phyloP scores from a whole-genome alignment of 2,888 invertebrate genomes.

The Loripinus fragilis region DNA sequence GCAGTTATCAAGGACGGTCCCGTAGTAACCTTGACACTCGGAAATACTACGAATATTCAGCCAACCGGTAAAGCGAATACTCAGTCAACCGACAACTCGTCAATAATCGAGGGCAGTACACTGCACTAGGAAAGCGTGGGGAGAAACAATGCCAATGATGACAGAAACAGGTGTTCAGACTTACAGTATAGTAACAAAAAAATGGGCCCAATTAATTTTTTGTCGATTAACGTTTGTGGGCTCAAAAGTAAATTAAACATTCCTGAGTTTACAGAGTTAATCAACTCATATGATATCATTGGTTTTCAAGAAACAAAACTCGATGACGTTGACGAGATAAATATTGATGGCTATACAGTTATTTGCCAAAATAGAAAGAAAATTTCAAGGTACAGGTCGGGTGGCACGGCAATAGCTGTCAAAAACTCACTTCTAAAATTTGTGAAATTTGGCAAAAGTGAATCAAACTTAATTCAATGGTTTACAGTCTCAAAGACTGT shows the following conservation, averaged over 20 bases:
- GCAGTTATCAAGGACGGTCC: no score
- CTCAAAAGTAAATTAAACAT: background rate
- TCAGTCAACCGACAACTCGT: no score
- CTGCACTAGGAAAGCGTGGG: constrained; percentile 11
- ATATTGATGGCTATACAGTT: background rate
- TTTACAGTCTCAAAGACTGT: background rate
- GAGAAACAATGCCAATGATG: background rate
- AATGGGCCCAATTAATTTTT: background rate
- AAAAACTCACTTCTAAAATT: background rate
- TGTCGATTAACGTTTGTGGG: constrained; percentile 2
- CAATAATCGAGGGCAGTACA: background rate
- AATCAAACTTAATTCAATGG: background rate
- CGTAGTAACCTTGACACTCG: no score
- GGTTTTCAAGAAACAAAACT: constrained; percentile 1
- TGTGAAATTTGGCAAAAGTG: no score
- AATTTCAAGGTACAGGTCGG: background rate
- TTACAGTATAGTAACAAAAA: no score
- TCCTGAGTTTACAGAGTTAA: background rate
- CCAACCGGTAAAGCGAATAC: no score
- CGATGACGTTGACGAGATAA: background rate
- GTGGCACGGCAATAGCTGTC: background rate
- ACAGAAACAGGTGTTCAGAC: no score
- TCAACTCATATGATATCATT: background rate
- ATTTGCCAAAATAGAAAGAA: constrained; percentile 7
- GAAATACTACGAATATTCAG: no score